Base-by-base conservation (phyloP, 1,140 invertebrate species). In the Asbolus verrucosus region DNA sequence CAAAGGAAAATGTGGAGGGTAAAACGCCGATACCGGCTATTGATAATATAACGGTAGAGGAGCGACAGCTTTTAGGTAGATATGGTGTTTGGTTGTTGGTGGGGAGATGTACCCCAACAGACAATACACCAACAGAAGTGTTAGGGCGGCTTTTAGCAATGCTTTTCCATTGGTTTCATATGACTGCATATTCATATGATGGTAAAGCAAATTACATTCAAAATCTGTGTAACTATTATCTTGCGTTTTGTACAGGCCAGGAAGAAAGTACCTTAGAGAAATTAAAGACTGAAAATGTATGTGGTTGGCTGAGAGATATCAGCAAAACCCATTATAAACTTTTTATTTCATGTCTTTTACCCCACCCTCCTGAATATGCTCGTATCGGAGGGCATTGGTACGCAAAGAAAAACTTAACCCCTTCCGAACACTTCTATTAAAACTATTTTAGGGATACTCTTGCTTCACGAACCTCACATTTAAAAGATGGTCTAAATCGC, bases 151-250 rank as follows among this genome's bases (percentile, higher is more conserved):
- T 99, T 73, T 85, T 99, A 18, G 94, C 94, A 62, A 97, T 97
- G 87, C 87, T 99, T 62, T 99, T 99, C 85, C 96, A 99, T 83
- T 99, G 98, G 98, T 99, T 99, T 85, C 94, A 98, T 85, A 92
- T 96, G 69, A 98, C 97, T 24, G 95, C 96, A 5, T 97, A 95
- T 83, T 90, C 97, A 11, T 96, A 96, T 79, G 95, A 97, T 85
- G 95, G 96, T 96, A 72, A 70, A 36, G 14, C 81, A 83, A 82
- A 82, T 77, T 65, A 83, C 77, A 81, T 81, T 82, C 82, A 83
- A 83, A 83, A 82, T 81, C 77, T 81, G 81, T 83, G 81, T 83
- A 77, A 80, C 83, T 77, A 82, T 85, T 77, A 82, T 83, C 78
- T 60, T 67, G 59, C 61, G 69, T 61, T 69, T 66, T 66, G 60